Evolutionary conservation across 2,797 vertebrate species (phyloP).

Genomic region (Halcyon leucocephala): DNA sequence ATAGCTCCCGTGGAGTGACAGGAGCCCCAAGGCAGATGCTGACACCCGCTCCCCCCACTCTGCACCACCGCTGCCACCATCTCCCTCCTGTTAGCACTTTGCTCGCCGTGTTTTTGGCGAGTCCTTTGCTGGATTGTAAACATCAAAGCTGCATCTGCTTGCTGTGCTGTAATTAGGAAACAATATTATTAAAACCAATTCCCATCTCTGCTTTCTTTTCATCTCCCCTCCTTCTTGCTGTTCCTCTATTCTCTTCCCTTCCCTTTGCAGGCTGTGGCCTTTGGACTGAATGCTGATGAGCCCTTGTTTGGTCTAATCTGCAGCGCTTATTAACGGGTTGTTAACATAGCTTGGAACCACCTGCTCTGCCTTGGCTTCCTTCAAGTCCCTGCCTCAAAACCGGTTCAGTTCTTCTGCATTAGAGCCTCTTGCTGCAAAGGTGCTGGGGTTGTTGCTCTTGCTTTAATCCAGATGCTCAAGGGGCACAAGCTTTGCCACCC

Average conservation of each 20-base stretch:
- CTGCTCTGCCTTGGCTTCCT: neutral
- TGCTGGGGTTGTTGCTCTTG: neutral
- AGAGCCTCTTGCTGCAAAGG: neutral
- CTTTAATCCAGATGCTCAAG: neutral
- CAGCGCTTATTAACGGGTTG: neutral
- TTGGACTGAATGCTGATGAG: conserved; percentile 48
- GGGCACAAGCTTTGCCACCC: neutral
- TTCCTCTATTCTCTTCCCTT: neutral
- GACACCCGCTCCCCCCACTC: accelerated
- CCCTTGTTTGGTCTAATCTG: conserved; percentile 27
- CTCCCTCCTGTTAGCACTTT: neutral
- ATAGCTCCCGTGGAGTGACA: neutral
- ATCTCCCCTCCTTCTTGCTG: conserved; percentile 5
- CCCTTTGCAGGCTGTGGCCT: neutral
- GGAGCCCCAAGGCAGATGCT: accelerated
- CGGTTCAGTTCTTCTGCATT: neutral
- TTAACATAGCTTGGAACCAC: neutral
- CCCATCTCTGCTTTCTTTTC: conserved; percentile 29
- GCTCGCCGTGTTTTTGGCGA: neutral
- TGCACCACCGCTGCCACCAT: accelerated
- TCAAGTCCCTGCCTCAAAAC: neutral
- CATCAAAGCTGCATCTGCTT: conserved; percentile 36
- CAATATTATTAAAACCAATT: conserved; percentile 51
- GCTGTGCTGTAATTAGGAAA: conserved; percentile 49
- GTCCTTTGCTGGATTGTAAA: neutral